Evolutionary conservation across 2,888 invertebrate species (phyloP), one percentile per base, ranked within the genome.

Genomic region (Parnassius apollo): DNA sequence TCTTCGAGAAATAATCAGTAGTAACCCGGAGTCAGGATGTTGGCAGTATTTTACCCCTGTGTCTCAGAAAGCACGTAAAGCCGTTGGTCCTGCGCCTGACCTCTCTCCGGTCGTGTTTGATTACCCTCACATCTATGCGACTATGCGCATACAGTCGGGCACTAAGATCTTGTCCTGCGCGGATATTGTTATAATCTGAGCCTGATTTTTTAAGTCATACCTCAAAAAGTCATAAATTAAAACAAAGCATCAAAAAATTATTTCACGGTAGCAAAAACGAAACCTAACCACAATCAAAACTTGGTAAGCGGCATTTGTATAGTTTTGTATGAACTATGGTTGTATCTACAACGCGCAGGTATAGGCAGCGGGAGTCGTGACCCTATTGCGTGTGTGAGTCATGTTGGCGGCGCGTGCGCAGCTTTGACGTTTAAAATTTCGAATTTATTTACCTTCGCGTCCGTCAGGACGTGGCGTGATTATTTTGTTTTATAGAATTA

Each of bases 301-400:
- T 82, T 78, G 78, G 82, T 83, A 82, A 82, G 80, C 78, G 78
- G 72, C 72, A 69, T 75, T 75, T 74, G 70, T 80, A 80, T 77
- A 80, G 76, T 77, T 76, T 73, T 68, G 69, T 76, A 72, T 73
- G 65, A 70, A 64, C 59, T 59, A 71, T 69, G 73, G 70, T 68
- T 75, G 74, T 77, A 77, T 54, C 56, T 58, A 68, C 63, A 66
- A 11, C 13, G 13, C 18, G 54, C 69, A 65, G 71, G 73, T 79
- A 77, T 77, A 74, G 75, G 68, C 66, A 71, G 76, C 76, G 75
- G 81, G 81, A 80, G 85, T 87, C 87, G 88, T 91, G 91, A 90
- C 91, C 90, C 87, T 90, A 86, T 89, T 91, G 90, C 82, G 83
- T 80, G 78, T 80, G 82, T 90, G 91, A 90, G 77, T 90, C 91